Evolutionary conservation across 2,888 invertebrate species (phyloP).

Genomic region (Phorcus lineatus): DNA sequence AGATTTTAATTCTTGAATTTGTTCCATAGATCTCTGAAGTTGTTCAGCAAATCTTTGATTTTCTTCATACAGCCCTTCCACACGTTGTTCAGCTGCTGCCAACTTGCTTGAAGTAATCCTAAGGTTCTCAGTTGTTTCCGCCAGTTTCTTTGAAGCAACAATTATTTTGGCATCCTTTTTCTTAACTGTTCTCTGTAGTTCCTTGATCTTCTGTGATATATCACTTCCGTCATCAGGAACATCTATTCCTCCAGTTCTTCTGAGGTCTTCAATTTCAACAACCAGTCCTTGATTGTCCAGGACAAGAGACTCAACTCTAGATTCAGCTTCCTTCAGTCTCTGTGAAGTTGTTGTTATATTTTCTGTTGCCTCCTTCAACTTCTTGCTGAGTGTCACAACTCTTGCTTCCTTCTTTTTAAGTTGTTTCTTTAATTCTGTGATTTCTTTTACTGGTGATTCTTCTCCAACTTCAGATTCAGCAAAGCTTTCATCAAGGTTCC

Average conservation of each 20-base stretch:
- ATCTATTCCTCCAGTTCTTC: neutral
- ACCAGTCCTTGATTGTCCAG: neutral
- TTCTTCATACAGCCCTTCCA: constrained; percentile 5
- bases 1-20: neutral
- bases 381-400: constrained; percentile 50
- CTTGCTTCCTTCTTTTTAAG: constrained; percentile 57
- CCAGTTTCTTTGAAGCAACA: constrained; percentile 19
- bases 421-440: constrained; percentile 42
- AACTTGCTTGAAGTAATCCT: neutral
- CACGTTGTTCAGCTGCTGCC: constrained; percentile 16
- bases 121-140: constrained; percentile 8
- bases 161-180: constrained; percentile 32
- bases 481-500: constrained; percentile 12
- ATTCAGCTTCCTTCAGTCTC: neutral
- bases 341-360: neutral
- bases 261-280: neutral
- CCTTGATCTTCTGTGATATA: constrained; percentile 1
- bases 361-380: constrained; percentile 44
- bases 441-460: constrained; percentile 27
- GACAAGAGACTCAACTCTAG: neutral
- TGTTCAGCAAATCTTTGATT: constrained; percentile 20
- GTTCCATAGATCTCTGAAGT: constrained; percentile 5
- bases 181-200: constrained; percentile 22
- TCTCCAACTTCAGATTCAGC: constrained; percentile 28
- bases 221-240: neutral